Conservation (phyloP, 2,113 vertebrate genomes). For the Cyphomyrus plagiostoma region DNA sequence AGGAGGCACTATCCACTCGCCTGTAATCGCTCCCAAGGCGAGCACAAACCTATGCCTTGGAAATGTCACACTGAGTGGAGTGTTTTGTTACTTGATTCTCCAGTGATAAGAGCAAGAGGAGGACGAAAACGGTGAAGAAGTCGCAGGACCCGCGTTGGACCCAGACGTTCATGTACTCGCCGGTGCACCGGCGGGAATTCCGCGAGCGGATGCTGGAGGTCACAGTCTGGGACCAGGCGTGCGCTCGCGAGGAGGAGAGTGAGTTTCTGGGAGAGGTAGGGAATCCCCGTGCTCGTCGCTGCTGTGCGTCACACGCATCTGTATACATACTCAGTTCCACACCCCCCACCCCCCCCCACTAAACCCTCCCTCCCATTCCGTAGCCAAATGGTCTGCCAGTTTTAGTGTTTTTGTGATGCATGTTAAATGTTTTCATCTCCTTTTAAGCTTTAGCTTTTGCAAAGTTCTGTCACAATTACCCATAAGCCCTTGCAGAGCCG, state of each 20-base stretch:
- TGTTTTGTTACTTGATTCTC: conserved; percentile 31
- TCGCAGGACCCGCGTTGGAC: conserved; percentile 93
- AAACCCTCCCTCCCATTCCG: not conserved
- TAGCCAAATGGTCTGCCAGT: not conserved
- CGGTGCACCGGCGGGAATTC: conserved; percentile 87
- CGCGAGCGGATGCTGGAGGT: conserved; percentile 87
- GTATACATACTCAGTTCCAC: conserved; percentile 19
- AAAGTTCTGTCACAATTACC: not conserved
- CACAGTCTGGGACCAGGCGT: conserved; percentile 92
- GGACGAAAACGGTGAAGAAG: conserved; percentile 97
- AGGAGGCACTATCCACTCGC: not conserved
- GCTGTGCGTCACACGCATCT: not conserved
- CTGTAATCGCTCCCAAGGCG: not conserved
- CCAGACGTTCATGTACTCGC: conserved; percentile 96
- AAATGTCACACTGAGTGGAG: not conserved
- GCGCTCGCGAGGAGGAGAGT: conserved; percentile 90
- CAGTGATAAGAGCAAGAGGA: conserved; percentile 92
- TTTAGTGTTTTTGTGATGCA: not conserved
- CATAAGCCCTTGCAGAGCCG: not conserved
- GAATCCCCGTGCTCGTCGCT: not conserved
- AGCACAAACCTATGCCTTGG: not conserved
- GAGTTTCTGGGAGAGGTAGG: conserved; percentile 95
- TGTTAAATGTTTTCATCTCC: not conserved
- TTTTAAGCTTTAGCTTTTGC: not conserved
- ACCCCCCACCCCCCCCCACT: not conserved